Conservation (phyloP, 2,797 vertebrate genomes). For the Brachyalestes nurse region DNA sequence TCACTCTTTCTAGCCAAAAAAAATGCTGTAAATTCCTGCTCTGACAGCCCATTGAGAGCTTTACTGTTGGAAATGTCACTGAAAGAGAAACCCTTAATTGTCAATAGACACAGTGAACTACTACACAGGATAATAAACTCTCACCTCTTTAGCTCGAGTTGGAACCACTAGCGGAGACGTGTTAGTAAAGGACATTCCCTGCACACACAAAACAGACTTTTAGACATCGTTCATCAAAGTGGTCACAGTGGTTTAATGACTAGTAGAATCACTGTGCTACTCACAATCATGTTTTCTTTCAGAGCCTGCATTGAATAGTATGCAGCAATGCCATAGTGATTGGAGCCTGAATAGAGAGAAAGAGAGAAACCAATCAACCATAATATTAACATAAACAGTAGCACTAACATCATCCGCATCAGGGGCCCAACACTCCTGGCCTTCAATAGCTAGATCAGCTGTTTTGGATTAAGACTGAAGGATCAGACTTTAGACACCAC, state of each 20-base stretch:
- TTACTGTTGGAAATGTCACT: no score
- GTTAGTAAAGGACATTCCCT: slow-evolving; percentile 83
- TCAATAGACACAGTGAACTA: no score
- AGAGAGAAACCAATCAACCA: neutral
- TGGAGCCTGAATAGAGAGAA: slow-evolving; percentile 70
- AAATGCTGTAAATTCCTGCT: no score
- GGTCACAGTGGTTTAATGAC: neutral
- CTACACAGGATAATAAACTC: neutral
- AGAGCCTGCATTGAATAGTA: slow-evolving; percentile 78
- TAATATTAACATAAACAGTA: neutral
- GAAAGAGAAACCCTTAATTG: no score
- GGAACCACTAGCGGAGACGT: slow-evolving; percentile 81
- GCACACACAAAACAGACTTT: slow-evolving; percentile 2
- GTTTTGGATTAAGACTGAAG: no score
- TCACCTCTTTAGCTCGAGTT: slow-evolving; percentile 77
- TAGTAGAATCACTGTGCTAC: slow-evolving; percentile 46
- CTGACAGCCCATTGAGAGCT: no score
- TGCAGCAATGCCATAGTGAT: slow-evolving; percentile 81
- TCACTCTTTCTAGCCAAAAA: no score
- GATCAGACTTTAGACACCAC: neutral
- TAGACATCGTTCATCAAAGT: neutral
- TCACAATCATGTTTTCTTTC: slow-evolving; percentile 80
- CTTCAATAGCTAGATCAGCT: no score
- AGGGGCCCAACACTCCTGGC: no score
- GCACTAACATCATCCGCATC: no score